Evolutionary conservation across 1,140 invertebrate genomes (phyloP), one percentile per base, ranked within the genome.

Genomic region (Leptoteleia sp.): DNA sequence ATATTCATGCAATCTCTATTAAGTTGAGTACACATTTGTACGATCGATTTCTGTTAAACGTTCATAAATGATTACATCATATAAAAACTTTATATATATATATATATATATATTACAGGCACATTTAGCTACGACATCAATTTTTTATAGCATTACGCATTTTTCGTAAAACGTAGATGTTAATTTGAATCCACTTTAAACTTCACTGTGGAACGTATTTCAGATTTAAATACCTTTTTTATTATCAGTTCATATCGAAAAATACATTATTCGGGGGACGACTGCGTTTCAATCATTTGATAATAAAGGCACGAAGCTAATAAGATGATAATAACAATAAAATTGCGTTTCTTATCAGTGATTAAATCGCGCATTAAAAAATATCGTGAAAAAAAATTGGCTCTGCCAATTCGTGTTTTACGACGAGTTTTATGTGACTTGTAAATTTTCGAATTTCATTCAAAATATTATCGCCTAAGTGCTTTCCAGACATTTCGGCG

Each of bases 111-210:
- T n/a, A n/a, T n/a, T n/a, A n/a, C 29, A 19, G 37, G 40, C 7
- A 55, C 7, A 37, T 65, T 75, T 67, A 65, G 61, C 59, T 75
- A 40, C 47, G 61, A 52, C 52, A 64, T 67, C 47, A 75, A 61
- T 65, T 67, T 75, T 75, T 75, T 75, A 75, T 50, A 52, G 54
- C 45, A 45, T 13, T 16, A 42, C 50, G 43, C 61, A 50, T 75
- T 48, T 75, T 75, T 75, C 48, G 35, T 42, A 50, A 73, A 71
- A 48, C 25, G 43, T 16, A 33, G 40, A 65, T 25, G 37, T 52
- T 64, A 65, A 75, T 75, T 67, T 52, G 59, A 61, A 75, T 65
- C 61, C 52, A 59, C 45, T 75, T 57, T 42, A 67, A 68, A 68
- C 37, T 65, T 27, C 47, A 33, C 19, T 38, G 13, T 33, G n/a